phyloP scores from a whole-genome alignment of 2,797 vertebrate genomes.

The Cossypha niveicapilla region DNA sequence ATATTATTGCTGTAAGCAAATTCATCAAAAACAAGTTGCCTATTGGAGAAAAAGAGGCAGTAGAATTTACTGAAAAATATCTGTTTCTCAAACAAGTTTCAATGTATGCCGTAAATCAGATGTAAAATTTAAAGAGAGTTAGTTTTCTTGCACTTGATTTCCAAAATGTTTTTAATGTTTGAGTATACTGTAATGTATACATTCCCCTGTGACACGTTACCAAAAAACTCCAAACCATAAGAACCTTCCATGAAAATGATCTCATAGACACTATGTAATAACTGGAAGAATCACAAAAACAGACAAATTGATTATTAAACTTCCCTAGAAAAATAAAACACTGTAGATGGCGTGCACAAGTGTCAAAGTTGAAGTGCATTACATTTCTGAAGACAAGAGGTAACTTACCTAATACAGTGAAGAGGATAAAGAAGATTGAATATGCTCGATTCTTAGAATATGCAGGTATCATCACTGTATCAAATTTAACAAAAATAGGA shows the following conservation, averaged over 20 bases:
- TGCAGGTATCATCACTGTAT: conserved; percentile 90
- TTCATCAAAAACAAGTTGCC: conserved; percentile 97
- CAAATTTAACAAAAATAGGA: neutral
- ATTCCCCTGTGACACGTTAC: neutral
- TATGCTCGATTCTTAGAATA: conserved; percentile 88
- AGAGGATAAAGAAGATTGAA: conserved; percentile 88
- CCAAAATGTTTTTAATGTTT: neutral
- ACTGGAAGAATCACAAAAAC: neutral
- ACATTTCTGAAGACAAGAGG: neutral
- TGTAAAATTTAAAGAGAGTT: neutral
- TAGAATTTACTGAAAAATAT: neutral
- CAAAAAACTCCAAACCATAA: neutral
- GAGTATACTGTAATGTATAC: neutral
- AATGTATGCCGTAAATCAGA: neutral
- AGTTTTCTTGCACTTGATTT: neutral
- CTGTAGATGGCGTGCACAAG: neutral
- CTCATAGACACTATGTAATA: neutral
- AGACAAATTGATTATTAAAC: accelerated
- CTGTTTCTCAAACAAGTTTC: neutral
- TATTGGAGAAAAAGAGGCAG: conserved; percentile 30
- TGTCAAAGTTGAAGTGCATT: neutral
- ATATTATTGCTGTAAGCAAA: conserved; percentile 94
- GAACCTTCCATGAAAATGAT: neutral
- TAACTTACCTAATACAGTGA: conserved; percentile 89
- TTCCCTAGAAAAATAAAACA: neutral